Percentiles rank a stretch among this genome's conserved stretches.
These are phyloP conservation scores for Xiphias gladius DNA, from an alignment of 2,113 vertebrate species.

Conservation along the genomic window DNA sequence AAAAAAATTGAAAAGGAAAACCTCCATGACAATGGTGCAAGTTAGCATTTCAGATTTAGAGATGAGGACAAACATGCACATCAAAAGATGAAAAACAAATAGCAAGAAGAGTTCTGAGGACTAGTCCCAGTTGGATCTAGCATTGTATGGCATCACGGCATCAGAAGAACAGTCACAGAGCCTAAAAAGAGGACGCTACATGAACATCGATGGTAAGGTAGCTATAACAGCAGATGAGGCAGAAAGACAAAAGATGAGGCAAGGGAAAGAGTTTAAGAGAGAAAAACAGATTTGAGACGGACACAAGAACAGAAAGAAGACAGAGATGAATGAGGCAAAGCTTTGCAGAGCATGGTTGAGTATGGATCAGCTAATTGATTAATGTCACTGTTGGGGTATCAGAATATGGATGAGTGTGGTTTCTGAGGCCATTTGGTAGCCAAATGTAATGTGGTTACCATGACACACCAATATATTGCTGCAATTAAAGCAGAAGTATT, in stretches of 20 bases:
- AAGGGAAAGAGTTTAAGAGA: neutral
- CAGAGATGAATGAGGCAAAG: slow-evolving; percentile 53
- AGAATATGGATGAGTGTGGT: slow-evolving; percentile 73
- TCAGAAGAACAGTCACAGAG: neutral
- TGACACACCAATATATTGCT: slow-evolving; percentile 78
- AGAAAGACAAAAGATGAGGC: neutral
- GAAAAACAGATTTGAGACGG: slow-evolving; percentile 1
- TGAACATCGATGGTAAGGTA: neutral
- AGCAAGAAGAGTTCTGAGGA: slow-evolving; percentile 10
- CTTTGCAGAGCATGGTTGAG: slow-evolving; percentile 38
- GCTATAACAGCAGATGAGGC: neutral
- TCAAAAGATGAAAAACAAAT: slow-evolving; percentile 30
- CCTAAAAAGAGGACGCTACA: neutral
- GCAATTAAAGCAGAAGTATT: slow-evolving; percentile 77
- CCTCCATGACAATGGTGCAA: neutral
- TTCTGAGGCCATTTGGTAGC: slow-evolving; percentile 73
- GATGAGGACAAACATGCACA: slow-evolving; percentile 23
- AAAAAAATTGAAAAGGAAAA: neutral
- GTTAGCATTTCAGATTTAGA: slow-evolving; percentile 32
- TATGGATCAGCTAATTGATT: slow-evolving; percentile 80
- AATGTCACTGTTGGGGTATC: slow-evolving; percentile 66
- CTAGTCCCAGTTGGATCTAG: slow-evolving; percentile 38
- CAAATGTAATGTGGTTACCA: slow-evolving; percentile 79
- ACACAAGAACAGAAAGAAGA: neutral
- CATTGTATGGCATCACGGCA: slow-evolving; percentile 16